Evolutionary conservation across 2,113 vertebrate genomes (phyloP), one percentile per base, ranked within the genome.

Genomic region (Rhombomys opimus): DNA sequence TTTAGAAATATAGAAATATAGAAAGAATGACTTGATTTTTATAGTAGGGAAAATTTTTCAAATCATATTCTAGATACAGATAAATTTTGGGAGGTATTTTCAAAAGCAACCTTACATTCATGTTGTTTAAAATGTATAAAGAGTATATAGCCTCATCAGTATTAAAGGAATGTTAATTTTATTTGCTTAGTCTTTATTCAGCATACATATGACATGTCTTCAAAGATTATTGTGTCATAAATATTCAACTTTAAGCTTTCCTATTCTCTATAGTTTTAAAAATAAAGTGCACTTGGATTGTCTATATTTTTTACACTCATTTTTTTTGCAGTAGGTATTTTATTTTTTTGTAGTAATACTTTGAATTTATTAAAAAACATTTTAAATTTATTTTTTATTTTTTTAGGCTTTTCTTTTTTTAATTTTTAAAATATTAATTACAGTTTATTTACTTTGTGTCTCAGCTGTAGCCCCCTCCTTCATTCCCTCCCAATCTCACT

Each of bases 161-260:
- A 41, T 76, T 84, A 35, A 89, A 80, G 4, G 72, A 90, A 89
- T 78, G 4, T 9, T 67, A 81, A 82, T 89, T 91, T 95, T 89
- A 35, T 91, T 87, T 89, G 27, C 27, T 87, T 77, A 82, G 52
- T 94, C 32, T 90, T 84, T 73, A 59, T 72, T 89, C n/a, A 67
- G 72, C 27, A 17, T 32, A 91, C 25, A 2, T 65, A 59, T 67
- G n/a, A 54, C 73, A 0, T 75, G 35, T 76, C 46, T 84, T 94
- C 52, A 88, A 97, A 70, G 10, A 32, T 89, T 30, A 84, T 20
- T 88, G 14, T 84, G 57, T 89, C 17, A 65, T 91, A 61, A 93
- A 95, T 91, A 70, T 86, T 86, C 70, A 65, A 95, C 93, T 61
- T 80, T 91, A 86, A 89, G 75, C 72, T 61, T 68, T 91, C 7